Evolutionary conservation across 2,113 vertebrate genomes (phyloP), one percentile per base, ranked within the genome.

Genomic region (Pituophis catenifer): DNA sequence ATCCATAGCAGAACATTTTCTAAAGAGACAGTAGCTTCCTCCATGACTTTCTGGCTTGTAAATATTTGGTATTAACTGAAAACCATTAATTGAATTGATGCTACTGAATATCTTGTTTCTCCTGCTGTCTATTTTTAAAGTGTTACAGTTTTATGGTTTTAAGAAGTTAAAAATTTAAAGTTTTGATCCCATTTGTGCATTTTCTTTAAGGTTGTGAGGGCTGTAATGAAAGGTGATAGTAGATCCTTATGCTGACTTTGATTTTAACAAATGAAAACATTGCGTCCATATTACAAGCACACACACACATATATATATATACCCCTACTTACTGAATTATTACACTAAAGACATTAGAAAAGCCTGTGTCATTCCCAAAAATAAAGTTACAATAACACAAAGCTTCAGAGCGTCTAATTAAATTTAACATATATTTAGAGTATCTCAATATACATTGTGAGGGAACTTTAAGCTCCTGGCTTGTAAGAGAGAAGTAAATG

Each of bases 251-350:
- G 65, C n/a, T 75, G n/a, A 33, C 13, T 8, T 75, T 33, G 1
- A 75, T 75, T 33, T 33, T 33, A 75, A 33, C n/a, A 75, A 70
- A 75, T 75, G n/a, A 33, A 75, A 75, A 33, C n/a, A 33, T 75
- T 2, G 6, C 29, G 6, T 17, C 65, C n/a, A 75, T 75, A 17
- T n/a, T 33, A 75, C 13, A 70, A 33, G n/a, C 12, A 8, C 1
- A 50, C 1, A 50, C 0, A 8, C 0, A 8, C 0, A 50, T 1
- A 53, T 1, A 53, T 1, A 53, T 1, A 53, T 1, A 53, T 0
- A 53, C 10, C 12, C 53, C 53, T 12, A 53, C 11, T 12, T 53
- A 53, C 53, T 53, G 53, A 53, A 53, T 53, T 53, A 53, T 53
- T 53, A 53, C 54, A n/a, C 24, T 26, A 50, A 21, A 33, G 19